phyloP scores from a whole-genome alignment of 2,888 invertebrate genomes.

The Rhingia rostrata region DNA sequence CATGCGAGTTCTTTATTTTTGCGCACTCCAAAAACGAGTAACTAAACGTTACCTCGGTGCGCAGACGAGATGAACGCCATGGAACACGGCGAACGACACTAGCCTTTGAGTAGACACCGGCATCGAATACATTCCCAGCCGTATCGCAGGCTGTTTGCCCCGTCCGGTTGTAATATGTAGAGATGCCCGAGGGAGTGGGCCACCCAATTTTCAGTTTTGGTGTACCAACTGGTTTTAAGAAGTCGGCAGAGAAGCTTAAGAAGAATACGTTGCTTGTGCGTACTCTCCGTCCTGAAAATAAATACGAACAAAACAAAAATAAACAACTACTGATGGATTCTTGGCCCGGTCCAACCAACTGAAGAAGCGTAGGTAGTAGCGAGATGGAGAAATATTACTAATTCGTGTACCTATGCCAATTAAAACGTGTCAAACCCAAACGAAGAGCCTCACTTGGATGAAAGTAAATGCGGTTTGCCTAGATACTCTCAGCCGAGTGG shows the following conservation, averaged over 20 bases:
- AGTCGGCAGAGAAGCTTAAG: neutral
- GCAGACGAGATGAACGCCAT: neutral
- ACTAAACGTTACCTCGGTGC: slow-evolving; percentile 20
- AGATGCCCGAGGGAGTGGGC: slow-evolving; percentile 78
- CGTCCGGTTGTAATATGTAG: slow-evolving; percentile 16
- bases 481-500: slow-evolving; percentile 7
- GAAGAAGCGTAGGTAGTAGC: slow-evolving; percentile 7
- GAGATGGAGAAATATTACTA: slow-evolving; percentile 5
- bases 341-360: too few relatives aligned
- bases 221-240: slow-evolving; percentile 5
- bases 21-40: slow-evolving; percentile 11
- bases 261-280: neutral
- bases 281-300: neutral
- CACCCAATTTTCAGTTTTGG: slow-evolving; percentile 76
- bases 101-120: slow-evolving; percentile 3
- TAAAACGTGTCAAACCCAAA: slow-evolving; percentile 24
- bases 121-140: slow-evolving; percentile 1
- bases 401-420: slow-evolving; percentile 28
- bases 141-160: neutral
- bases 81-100: too few relatives aligned
- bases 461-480: slow-evolving; percentile 64
- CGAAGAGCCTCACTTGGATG: slow-evolving; percentile 29
- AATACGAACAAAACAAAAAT: neutral
- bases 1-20: slow-evolving; percentile 2
- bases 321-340: neutral